phyloP scores from a whole-genome alignment of 2,888 invertebrate genomes.

The Tenthredo livida region DNA sequence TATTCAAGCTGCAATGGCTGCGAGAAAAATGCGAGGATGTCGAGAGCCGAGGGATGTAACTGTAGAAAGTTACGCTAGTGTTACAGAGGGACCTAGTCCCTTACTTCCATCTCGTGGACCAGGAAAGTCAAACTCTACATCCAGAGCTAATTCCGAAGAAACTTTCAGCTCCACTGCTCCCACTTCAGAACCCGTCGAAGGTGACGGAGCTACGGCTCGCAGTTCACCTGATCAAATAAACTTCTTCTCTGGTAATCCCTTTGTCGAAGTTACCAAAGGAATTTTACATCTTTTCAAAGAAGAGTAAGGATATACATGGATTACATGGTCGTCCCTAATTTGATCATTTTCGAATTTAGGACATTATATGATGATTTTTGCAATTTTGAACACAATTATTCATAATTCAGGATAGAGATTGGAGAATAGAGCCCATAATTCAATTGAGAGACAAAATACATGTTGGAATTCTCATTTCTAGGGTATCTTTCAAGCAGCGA shows the following conservation, averaged over 20 bases:
- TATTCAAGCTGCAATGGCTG: slow-evolving; percentile 74
- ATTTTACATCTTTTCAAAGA: slow-evolving; percentile 98
- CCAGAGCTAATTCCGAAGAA: slow-evolving; percentile 70
- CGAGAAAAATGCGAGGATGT: slow-evolving; percentile 83
- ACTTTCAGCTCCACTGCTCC: slow-evolving; percentile 54
- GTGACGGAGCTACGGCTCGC: slow-evolving; percentile 66
- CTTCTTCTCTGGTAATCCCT: slow-evolving; percentile 98
- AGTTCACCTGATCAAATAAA: slow-evolving; percentile 71
- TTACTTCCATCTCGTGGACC: slow-evolving; percentile 63
- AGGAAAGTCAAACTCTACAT: slow-evolving; percentile 63
- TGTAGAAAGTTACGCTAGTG: slow-evolving; percentile 89
- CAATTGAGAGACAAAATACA: background rate
- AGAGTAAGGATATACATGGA: slow-evolving; percentile 83
- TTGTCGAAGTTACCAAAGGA: slow-evolving; percentile 97
- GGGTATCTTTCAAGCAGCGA: too few species aligned
- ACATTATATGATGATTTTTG: background rate
- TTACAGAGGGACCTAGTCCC: slow-evolving; percentile 79
- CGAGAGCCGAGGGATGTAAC: slow-evolving; percentile 86
- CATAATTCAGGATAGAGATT: background rate
- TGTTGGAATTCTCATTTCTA: too few species aligned
- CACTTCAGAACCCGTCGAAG: slow-evolving; percentile 65
- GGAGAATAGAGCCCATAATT: background rate
- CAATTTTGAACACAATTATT: background rate
- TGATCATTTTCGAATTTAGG: too few species aligned
- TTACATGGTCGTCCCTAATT: too few species aligned